Conservation (phyloP, 2,888 invertebrate species). For the Operophtera brumata region DNA sequence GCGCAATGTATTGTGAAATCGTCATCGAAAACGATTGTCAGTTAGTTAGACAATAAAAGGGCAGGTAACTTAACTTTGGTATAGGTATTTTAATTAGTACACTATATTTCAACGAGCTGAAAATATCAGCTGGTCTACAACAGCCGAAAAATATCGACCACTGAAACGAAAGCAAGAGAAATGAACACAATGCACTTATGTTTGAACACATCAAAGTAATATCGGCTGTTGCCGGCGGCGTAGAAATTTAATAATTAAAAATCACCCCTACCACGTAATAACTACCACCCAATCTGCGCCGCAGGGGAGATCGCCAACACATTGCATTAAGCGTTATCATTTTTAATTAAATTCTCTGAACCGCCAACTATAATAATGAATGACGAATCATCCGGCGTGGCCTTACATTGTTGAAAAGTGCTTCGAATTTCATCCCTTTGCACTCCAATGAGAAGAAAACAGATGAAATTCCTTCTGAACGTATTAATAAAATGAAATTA, state of each 20-base stretch:
- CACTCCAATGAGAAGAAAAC: constrained; percentile 19
- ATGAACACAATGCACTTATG: constrained; percentile 17
- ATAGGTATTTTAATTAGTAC: no score
- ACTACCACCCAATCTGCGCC: constrained; percentile 15
- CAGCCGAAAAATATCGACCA: not conserved
- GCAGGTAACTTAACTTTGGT: no score
- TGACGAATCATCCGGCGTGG: constrained; percentile 41
- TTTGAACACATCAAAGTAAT: constrained; percentile 63
- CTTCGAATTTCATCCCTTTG: constrained; percentile 14
- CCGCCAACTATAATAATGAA: constrained; percentile 45
- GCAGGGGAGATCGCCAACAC: constrained; percentile 17
- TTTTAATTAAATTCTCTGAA: constrained; percentile 70
- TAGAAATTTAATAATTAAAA: constrained; percentile 80
- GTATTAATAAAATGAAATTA: constrained; percentile 1
- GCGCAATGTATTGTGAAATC: no score
- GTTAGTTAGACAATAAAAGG: no score
- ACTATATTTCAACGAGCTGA: not conserved
- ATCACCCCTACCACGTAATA: constrained; percentile 58
- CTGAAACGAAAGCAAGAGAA: not conserved
- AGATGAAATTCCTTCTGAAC: constrained; percentile 4
- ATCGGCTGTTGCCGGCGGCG: constrained; percentile 66
- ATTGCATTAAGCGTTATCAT: constrained; percentile 68
- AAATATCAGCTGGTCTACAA: not conserved
- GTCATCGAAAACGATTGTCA: no score
- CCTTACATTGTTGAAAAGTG: constrained; percentile 11